phyloP scores from a whole-genome alignment of 1,140 invertebrate genomes.

The Leptonema lineaticorne region DNA sequence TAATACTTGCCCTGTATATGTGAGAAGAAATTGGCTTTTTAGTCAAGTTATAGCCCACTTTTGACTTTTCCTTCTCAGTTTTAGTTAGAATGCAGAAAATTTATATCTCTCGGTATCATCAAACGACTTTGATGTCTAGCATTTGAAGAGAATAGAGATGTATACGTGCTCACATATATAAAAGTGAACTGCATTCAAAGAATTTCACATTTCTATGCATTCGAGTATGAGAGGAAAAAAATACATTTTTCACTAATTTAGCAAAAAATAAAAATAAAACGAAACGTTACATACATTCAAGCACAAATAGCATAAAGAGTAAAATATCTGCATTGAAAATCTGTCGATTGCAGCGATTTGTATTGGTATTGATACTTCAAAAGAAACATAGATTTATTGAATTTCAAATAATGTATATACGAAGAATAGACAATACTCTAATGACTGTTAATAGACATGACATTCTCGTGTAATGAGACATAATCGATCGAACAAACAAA shows the following conservation, averaged over 20 bases:
- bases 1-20: too few relatives aligned
- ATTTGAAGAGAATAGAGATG: background rate
- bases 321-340: too few relatives aligned
- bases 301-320: too few relatives aligned
- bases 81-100: slow-evolving; percentile 20
- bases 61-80: background rate
- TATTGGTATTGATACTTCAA: too few relatives aligned
- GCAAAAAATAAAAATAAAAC: too few relatives aligned
- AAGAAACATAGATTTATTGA: too few relatives aligned
- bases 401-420: too few relatives aligned
- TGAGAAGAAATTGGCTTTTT: background rate
- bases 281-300: too few relatives aligned
- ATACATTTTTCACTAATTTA: too few relatives aligned
- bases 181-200: background rate
- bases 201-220: too few relatives aligned
- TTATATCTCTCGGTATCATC: slow-evolving; percentile 18
- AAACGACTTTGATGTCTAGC: slow-evolving; percentile 24
- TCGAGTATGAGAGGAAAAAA: too few relatives aligned
- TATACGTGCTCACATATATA: background rate
- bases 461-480: background rate
- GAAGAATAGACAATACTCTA: background rate
- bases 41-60: background rate
- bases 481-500: slow-evolving; percentile 7
- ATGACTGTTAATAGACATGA: background rate
- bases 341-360: too few relatives aligned